phyloP scores from a whole-genome alignment of 1,140 invertebrate species.

The Arctopsyche grandis region DNA sequence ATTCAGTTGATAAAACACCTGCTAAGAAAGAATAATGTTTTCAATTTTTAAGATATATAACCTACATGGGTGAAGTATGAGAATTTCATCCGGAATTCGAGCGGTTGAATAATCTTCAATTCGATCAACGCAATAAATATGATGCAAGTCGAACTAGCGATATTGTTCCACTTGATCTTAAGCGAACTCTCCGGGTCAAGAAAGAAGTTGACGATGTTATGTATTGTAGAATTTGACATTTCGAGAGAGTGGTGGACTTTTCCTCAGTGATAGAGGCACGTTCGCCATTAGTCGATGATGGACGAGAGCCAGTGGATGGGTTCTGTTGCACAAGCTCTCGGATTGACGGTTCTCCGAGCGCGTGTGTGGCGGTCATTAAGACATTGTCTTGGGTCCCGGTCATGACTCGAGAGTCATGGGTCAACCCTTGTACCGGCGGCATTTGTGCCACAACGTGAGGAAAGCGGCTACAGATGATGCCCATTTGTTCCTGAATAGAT shows the following conservation, averaged over 20 bases:
- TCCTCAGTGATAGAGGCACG: not conserved
- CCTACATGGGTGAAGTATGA: too few relatives aligned
- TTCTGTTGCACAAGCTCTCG: not conserved
- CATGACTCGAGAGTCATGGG: not conserved
- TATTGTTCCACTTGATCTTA: too few relatives aligned
- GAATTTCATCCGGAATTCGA: not conserved
- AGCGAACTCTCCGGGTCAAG: too few relatives aligned
- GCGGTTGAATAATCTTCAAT: not conserved
- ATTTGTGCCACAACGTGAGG: not conserved
- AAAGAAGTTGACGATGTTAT: too few relatives aligned
- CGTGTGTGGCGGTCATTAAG: slow-evolving; percentile 13
- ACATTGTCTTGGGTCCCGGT: not conserved
- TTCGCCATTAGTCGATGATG: slow-evolving; percentile 10
- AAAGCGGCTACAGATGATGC: not conserved
- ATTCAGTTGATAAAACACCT: too few relatives aligned
- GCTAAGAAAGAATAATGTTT: too few relatives aligned
- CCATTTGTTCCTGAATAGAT: slow-evolving; percentile 3
- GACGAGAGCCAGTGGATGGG: not conserved
- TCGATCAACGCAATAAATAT: not conserved
- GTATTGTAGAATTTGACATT: slow-evolving; percentile 10
- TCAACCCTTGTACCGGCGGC: not conserved
- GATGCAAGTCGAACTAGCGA: not conserved
- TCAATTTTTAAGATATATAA: too few relatives aligned
- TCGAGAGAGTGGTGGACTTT: not conserved
- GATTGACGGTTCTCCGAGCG: not conserved